Evolutionary conservation across 2,888 invertebrate genomes (phyloP).

Genomic region (Drosophila melanocephala): DNA sequence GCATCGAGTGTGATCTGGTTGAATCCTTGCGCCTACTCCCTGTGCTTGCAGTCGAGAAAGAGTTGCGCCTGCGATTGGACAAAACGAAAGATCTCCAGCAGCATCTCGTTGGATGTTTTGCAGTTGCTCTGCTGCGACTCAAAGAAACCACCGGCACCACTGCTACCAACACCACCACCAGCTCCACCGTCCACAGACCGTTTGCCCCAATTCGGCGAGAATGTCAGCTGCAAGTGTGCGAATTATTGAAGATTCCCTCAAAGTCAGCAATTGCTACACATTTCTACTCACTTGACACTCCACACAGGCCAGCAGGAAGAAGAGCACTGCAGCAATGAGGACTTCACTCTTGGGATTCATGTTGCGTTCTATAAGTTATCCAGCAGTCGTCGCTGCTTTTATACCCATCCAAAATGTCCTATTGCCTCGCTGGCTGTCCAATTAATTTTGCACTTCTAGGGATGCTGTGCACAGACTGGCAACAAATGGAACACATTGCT

Average conservation of each 20-base stretch:
- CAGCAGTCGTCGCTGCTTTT: slow-evolving; percentile 33
- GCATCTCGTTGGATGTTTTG: slow-evolving; percentile 83
- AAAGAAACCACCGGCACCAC: slow-evolving; percentile 66
- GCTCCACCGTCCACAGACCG: slow-evolving; percentile 65
- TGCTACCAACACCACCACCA: slow-evolving; percentile 43
- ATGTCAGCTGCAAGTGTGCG: slow-evolving; percentile 71
- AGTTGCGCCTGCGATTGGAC: slow-evolving; percentile 82
- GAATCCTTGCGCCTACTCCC: slow-evolving; percentile 68
- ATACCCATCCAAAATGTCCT: slow-evolving; percentile 33
- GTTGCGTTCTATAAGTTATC: slow-evolving; percentile 36
- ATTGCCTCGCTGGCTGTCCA: slow-evolving; percentile 17
- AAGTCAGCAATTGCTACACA: background rate
- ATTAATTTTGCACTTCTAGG: slow-evolving; percentile 59
- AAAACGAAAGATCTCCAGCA: slow-evolving; percentile 84
- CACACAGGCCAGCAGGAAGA: slow-evolving; percentile 72
- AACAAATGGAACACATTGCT: background rate
- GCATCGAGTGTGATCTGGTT: slow-evolving; percentile 3
- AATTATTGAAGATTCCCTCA: background rate
- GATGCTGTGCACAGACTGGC: slow-evolving; percentile 26
- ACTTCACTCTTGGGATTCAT: slow-evolving; percentile 80
- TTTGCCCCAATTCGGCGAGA: slow-evolving; percentile 84
- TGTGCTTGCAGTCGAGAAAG: slow-evolving; percentile 82
- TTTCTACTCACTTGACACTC: slow-evolving; percentile 69
- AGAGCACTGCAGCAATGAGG: slow-evolving; percentile 67
- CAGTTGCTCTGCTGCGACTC: slow-evolving; percentile 79